Base-by-base conservation (phyloP, 2,888 invertebrate species). In the Drosophila leonis region DNA sequence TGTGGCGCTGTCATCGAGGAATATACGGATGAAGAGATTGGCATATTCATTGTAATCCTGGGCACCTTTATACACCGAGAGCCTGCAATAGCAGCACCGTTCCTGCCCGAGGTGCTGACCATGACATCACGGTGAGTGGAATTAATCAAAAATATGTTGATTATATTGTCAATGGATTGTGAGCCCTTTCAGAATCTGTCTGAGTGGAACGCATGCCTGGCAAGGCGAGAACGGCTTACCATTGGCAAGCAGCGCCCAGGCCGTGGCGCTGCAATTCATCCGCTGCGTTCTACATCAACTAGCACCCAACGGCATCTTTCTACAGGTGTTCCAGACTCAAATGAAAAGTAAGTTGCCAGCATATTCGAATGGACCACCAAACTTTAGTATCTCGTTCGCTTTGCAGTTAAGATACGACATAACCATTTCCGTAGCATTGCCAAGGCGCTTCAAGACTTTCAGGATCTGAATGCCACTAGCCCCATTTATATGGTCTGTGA, bases 41-140 rank as follows among this genome's bases (percentile, higher is more conserved):
- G 98, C 0, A 94, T 99, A 62, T 97, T 98, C 88, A 97, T 99
- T 83, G 97, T 99, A 54, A 97, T 97, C 74, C 94, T 99, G 75
- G 98, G 98, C 33, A 99, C 99, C 0, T 99, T 98, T 93, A 97
- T 99, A 75, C 98, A 99, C 91, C 95, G 99, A 27, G 99, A 99
- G 93, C 98, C 99, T 0, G 95, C 97, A 2, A 94, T 97, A 80
- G 99, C 99, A n/a, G 99, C 99, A 3, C 97, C 98, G 0, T 94
- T 98, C 89, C 93, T 99, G 72, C 98, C 99, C 0, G 97, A 98
- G 84, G 97, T 99, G 80, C 94, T 99, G 33, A 96, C 96, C 73
- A 95, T 96, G 72, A 97, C 98, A 29, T 96, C 98, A 65, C 97
- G 97, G 98, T 98, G 27, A 37, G 66, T 68, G 0, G 1, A 4